These are phyloP conservation scores for Pseudocheirus occidentalis DNA, from an alignment of 2,797 vertebrate species.

Conservation along the genomic window DNA sequence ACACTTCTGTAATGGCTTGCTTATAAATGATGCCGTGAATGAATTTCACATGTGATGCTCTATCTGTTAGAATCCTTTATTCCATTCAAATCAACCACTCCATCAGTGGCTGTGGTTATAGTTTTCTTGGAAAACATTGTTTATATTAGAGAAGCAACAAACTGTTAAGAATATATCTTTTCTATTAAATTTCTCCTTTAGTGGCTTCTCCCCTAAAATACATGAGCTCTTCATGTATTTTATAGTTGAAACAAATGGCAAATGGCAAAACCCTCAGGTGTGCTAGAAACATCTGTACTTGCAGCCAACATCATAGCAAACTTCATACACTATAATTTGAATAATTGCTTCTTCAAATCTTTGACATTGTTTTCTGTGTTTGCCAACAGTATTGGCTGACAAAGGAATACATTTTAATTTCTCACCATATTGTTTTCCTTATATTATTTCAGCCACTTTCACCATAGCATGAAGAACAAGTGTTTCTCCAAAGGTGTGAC, in stretches of 20 bases:
- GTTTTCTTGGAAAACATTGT: background rate
- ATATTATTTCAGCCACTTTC: background rate
- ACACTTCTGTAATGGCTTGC: background rate
- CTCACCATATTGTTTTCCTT: background rate
- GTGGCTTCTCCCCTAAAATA: background rate
- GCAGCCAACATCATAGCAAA: background rate
- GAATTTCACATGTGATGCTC: background rate
- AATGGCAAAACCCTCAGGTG: background rate
- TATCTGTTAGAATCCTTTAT: background rate
- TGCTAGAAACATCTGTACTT: background rate
- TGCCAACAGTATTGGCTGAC: background rate
- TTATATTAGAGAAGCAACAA: background rate
- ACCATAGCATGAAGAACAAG: background rate
- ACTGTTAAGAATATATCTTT: background rate
- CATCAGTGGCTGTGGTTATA: background rate
- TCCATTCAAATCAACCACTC: background rate
- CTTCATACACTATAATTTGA: background rate
- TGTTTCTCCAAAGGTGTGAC: background rate
- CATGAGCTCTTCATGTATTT: background rate
- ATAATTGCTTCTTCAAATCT: background rate
- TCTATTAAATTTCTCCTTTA: background rate
- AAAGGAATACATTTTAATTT: background rate
- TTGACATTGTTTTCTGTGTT: background rate
- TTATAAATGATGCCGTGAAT: background rate
- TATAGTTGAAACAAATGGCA: background rate